These are phyloP conservation scores for Aplysia californica DNA, from an alignment of 1,140 invertebrate species.

Conservation along the genomic window DNA sequence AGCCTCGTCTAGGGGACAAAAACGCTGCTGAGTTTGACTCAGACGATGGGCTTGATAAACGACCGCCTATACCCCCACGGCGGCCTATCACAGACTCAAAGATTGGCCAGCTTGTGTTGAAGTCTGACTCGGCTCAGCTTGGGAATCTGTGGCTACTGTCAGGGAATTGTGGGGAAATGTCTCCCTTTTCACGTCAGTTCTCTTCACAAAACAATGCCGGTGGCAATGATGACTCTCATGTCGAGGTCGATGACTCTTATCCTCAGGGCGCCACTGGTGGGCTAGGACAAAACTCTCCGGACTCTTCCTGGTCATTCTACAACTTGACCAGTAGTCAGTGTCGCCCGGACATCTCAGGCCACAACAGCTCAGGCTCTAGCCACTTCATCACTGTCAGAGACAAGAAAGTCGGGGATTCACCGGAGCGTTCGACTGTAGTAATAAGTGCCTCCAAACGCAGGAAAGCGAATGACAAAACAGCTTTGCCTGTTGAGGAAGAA, in stretches of 20 bases:
- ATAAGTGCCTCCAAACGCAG: conserved; percentile 23
- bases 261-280: too few species aligned
- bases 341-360: not conserved
- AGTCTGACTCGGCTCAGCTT: not conserved
- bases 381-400: not conserved
- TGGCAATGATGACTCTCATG: too few species aligned
- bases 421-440: too few species aligned
- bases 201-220: too few species aligned
- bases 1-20: not conserved
- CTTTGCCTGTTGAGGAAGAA: too few species aligned
- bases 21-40: not conserved
- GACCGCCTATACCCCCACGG: conserved; percentile 1
- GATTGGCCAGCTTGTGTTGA: not conserved
- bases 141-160: not conserved
- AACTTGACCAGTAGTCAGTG: not conserved
- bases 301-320: not conserved
- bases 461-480: conserved; percentile 2
- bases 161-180: not conserved
- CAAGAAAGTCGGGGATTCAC: too few species aligned
- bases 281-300: not conserved
- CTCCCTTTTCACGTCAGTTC: too few species aligned
- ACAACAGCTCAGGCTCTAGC: not conserved
- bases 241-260: too few species aligned
- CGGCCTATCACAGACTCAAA: not conserved
- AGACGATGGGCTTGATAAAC: not conserved